phyloP scores from a whole-genome alignment of 1,140 invertebrate species.

The Heliothis subflexa region DNA sequence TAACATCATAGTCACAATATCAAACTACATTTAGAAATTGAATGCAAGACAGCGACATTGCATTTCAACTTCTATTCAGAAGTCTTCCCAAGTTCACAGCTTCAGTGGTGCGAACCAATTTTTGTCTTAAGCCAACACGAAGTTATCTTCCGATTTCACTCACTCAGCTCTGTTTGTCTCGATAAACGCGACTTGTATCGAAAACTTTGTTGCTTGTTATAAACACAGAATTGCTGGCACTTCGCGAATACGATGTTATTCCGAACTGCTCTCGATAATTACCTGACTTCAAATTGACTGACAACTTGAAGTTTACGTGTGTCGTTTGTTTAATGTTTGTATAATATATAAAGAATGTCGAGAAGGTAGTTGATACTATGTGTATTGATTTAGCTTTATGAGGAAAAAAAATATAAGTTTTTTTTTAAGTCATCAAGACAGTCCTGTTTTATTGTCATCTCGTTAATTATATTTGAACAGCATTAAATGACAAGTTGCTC shows the following conservation, averaged over 20 bases:
- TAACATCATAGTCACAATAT: no score
- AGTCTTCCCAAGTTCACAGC: conserved; percentile 17
- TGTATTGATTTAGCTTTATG: background rate
- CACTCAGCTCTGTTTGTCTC: conserved; percentile 47
- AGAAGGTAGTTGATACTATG: background rate
- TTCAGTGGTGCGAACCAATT: conserved; percentile 44
- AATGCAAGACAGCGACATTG: background rate
- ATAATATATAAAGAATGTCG: background rate
- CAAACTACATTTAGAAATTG: no score
- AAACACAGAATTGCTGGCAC: conserved; percentile 29
- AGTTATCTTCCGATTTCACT: conserved; percentile 65
- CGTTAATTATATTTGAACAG: background rate
- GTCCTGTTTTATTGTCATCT: background rate
- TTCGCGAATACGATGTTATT: conserved; percentile 14
- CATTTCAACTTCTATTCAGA: background rate
- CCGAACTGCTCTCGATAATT: background rate
- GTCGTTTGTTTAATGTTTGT: background rate
- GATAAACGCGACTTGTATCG: conserved; percentile 38
- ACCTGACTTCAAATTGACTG: conserved; percentile 17
- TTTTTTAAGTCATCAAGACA: background rate
- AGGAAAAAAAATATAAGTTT: background rate
- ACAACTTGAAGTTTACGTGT: background rate
- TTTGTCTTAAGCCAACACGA: conserved; percentile 58
- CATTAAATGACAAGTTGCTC: background rate
- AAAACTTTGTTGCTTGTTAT: conserved; percentile 30